Conservation (phyloP, 2,113 vertebrate genomes). For the Pterocles burchelli region DNA sequence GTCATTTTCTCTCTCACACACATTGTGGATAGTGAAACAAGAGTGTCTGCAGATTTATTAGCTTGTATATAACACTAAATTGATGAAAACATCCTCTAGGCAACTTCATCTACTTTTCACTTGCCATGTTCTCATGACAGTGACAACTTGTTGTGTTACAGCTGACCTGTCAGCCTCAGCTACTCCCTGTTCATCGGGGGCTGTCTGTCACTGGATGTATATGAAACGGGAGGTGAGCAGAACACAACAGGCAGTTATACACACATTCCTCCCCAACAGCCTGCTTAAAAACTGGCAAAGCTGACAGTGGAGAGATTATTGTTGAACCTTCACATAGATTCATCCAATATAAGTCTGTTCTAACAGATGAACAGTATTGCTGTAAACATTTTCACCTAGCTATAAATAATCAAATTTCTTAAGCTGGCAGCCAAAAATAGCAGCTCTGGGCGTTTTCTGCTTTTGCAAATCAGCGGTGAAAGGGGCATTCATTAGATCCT, state of each 20-base stretch:
- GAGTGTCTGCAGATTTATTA: slow-evolving; percentile 66
- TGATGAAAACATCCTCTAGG: slow-evolving; percentile 71
- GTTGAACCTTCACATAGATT: background rate
- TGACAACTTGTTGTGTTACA: slow-evolving; percentile 72
- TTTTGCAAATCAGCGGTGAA: slow-evolving; percentile 21
- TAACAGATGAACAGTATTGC: background rate
- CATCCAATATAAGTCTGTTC: background rate
- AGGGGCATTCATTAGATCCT: background rate
- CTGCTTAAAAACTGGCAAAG: slow-evolving; percentile 18
- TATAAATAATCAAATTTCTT: slow-evolving; percentile 27
- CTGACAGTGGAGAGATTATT: slow-evolving; percentile 40
- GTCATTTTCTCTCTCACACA: slow-evolving; percentile 43
- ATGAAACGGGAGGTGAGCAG: slow-evolving; percentile 34
- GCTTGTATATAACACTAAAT: slow-evolving; percentile 67
- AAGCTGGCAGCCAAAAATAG: background rate
- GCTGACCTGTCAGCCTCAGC: slow-evolving; percentile 69
- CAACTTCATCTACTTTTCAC: slow-evolving; percentile 69
- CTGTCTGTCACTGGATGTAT: slow-evolving; percentile 48
- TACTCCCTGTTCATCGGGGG: slow-evolving; percentile 48
- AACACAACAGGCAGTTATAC: slow-evolving; percentile 25
- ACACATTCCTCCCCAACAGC: background rate
- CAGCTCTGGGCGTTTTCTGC: background rate
- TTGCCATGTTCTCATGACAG: slow-evolving; percentile 69
- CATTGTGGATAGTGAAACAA: background rate
- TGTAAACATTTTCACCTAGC: background rate